phyloP scores from a whole-genome alignment of 1,140 invertebrate species.

The Ceratitis capitata region DNA sequence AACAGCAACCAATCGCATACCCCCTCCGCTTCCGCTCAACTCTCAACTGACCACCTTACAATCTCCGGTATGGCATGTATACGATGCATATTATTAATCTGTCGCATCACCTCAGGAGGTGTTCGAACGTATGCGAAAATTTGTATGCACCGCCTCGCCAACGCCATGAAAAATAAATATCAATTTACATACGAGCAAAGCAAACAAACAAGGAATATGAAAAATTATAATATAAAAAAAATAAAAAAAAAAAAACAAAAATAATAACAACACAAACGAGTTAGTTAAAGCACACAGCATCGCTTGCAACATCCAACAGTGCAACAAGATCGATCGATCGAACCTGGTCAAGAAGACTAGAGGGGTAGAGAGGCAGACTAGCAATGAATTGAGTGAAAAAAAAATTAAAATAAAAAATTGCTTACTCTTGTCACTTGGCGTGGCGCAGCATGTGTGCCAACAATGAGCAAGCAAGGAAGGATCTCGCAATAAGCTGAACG shows the following conservation, averaged over 20 bases:
- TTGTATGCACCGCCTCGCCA: constrained; percentile 23
- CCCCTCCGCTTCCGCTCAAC: not conserved
- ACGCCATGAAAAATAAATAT: constrained; percentile 29
- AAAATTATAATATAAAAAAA: not conserved
- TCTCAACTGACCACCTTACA: too few species aligned
- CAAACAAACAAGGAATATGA: constrained; percentile 18
- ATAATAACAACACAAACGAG: not conserved
- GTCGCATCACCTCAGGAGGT: constrained; percentile 38
- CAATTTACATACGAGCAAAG: constrained; percentile 37
- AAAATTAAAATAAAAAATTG: not conserved
- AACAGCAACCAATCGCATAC: not conserved
- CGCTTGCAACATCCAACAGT: not conserved
- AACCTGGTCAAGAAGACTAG: not conserved
- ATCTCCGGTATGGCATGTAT: constrained; percentile 8
- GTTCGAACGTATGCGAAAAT: constrained; percentile 37
- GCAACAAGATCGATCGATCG: not conserved
- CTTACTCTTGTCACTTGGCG: constrained; percentile 20
- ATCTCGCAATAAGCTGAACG: not conserved
- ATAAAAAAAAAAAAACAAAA: not conserved
- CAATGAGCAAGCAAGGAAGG: not conserved
- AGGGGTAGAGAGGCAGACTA: not conserved
- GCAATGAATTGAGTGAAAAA: not conserved
- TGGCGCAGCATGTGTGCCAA: constrained; percentile 26
- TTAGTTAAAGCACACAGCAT: not conserved
- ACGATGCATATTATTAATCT: constrained; percentile 37